These are phyloP conservation scores for Elaeidobius kamerunicus DNA, from an alignment of 2,888 invertebrate species.

Conservation along the genomic window DNA sequence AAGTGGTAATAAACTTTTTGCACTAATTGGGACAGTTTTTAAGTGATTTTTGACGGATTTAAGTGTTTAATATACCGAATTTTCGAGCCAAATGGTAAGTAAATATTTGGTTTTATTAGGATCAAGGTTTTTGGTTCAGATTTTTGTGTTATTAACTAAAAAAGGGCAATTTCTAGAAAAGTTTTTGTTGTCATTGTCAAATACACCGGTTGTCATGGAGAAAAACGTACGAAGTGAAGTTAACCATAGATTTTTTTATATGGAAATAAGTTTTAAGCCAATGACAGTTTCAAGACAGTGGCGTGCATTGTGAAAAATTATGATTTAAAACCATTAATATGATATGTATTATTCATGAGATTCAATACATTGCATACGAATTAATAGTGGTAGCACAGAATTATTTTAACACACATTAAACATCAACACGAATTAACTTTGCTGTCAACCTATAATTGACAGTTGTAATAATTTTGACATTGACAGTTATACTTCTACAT, in stretches of 20 bases:
- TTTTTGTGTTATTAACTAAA: background rate
- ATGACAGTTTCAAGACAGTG: background rate
- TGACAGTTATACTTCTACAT: too few species aligned
- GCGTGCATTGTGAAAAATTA: background rate
- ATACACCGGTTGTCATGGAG: conserved; percentile 17
- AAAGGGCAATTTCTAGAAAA: conserved; percentile 9
- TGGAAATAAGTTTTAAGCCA: background rate
- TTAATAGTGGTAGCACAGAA: background rate
- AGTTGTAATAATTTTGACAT: too few species aligned
- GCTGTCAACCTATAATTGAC: too few species aligned
- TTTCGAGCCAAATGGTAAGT: background rate
- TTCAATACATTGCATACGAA: background rate
- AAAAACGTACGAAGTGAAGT: conserved; percentile 4
- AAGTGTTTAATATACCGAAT: background rate
- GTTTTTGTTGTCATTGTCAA: conserved; percentile 12
- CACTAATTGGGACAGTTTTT: background rate
- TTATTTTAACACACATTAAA: background rate
- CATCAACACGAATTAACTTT: too few species aligned
- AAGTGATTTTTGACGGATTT: conserved; percentile 6
- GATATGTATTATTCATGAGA: too few species aligned
- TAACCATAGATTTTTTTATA: background rate
- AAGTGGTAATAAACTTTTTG: background rate
- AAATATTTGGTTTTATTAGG: background rate
- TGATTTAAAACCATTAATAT: too few species aligned
- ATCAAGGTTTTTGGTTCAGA: background rate